Percentiles rank a stretch among this genome's conserved stretches.
Conservation (phyloP, 92 coral and sea anemone species). For the Montipora capitata region DNA sequence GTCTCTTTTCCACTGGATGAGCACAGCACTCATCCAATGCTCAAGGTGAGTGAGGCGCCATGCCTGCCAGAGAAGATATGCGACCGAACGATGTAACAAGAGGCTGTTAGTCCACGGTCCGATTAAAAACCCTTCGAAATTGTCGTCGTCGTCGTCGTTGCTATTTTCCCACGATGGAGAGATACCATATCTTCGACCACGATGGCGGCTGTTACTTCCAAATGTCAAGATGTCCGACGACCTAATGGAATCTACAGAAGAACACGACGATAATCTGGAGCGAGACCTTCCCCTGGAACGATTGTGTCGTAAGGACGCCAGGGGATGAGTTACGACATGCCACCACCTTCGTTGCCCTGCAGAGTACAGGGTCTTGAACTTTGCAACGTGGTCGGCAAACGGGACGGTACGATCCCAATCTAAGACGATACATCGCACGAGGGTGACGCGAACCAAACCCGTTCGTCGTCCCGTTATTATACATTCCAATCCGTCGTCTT, state of each 20-base stretch:
- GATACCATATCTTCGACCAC: neutral
- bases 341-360: neutral
- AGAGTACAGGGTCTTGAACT: neutral
- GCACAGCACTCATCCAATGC: neutral
- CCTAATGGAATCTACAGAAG: neutral
- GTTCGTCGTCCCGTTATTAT: neutral
- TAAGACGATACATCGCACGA: conserved; percentile 6
- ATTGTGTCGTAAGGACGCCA: neutral
- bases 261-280: neutral
- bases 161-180: no score
- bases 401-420: neutral
- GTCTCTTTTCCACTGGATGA: neutral
- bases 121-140: conserved; percentile 1
- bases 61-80: neutral
- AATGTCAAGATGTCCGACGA: neutral
- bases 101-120: neutral
- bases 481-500: neutral
- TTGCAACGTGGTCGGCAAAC: neutral
- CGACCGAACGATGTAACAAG: neutral
- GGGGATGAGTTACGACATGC: neutral
- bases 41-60: neutral
- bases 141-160: neutral
- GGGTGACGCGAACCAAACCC: neutral
- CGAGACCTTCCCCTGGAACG: neutral
- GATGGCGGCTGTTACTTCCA: neutral